Evolutionary conservation across 1,140 invertebrate genomes (phyloP), one percentile per base, ranked within the genome.

Genomic region (Bombus vancouverensis): DNA sequence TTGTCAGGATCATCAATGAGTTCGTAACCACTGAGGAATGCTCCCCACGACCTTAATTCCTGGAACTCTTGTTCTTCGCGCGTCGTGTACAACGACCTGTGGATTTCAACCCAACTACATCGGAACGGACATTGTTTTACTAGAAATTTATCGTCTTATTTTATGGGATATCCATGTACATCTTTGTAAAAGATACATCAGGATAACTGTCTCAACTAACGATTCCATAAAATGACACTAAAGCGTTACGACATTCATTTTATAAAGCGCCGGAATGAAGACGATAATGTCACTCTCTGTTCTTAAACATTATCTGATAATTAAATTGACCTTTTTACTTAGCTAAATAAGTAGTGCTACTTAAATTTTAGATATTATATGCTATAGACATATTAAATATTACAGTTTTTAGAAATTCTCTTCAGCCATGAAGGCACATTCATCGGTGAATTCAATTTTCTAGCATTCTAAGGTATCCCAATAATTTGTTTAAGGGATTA

Each of bases 1-100:
- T 72, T 72, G 79, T 86, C 79, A 86, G 83, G 78, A 82, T 89
- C 87, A 81, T 89, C 88, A 88, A 82, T 62, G 74, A 88, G 73
- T 81, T 85, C 77, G 78, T 82, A 85, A 88, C 62, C 68, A 42
- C 77, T 34, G 47, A 57, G 47, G 34, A 86, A 82, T 42, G 34
- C 42, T 65, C 13, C 71, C 62, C 44, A 75, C 62, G 44, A 73
- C 28, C 44, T 88, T 86, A 88, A 82, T 89, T 88, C 70, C 75
- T 62, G 0, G 47, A 78, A 37, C 80, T 82, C 86, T 86, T 76
- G 59, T 72, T 78, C 83, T 72, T 74, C 59, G 59, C 47, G 25
- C 37, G 62, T 81, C 73, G 73, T 85, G 70, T 42, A 77, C 78
- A 81, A 82, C 83, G 71, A 89, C 87, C 75, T 89, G 78, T 88